phyloP scores from a whole-genome alignment of 2,888 invertebrate species.

The Drosophila neutralis region DNA sequence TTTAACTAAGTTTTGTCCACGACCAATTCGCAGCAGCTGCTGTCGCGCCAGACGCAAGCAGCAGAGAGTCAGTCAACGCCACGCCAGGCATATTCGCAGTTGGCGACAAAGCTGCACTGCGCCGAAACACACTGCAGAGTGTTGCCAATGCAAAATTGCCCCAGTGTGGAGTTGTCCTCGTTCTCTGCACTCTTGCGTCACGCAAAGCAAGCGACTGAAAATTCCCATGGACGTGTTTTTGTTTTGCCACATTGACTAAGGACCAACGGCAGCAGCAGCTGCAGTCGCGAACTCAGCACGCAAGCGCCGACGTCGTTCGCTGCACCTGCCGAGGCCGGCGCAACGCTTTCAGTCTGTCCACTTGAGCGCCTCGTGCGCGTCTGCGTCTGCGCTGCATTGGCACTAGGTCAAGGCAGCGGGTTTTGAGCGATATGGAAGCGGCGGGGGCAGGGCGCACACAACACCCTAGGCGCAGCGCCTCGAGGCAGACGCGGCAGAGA shows the following conservation, averaged over 20 bases:
- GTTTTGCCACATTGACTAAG: conserved; percentile 66
- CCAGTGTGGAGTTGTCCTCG: conserved; percentile 5
- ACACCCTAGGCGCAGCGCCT: conserved; percentile 38
- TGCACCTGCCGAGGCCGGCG: conserved; percentile 16
- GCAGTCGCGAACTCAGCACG: conserved; percentile 18
- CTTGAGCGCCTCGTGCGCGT: conserved; percentile 23
- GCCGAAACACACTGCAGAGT: conserved; percentile 23
- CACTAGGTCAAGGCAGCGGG: conserved; percentile 67
- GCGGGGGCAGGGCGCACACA: conserved; percentile 26
- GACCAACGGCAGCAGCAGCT: conserved; percentile 36
- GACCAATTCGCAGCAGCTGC: conserved; percentile 37
- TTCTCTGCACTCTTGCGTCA: conserved; percentile 17
- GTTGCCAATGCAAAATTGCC: conserved; percentile 9
- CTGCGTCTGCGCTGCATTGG: conserved; percentile 24
- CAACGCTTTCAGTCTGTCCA: conserved; percentile 5
- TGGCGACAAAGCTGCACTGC: conserved; percentile 14
- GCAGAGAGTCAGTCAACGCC: conserved; percentile 6
- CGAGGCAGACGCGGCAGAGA: conserved; percentile 5
- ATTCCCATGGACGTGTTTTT: conserved; percentile 41
- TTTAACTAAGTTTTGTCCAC: conserved; percentile 40
- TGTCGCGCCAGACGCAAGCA: conserved; percentile 37
- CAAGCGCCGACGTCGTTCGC: conserved; percentile 11
- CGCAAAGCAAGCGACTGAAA: conserved; percentile 48
- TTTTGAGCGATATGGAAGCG: conserved; percentile 36
- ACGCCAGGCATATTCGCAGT: conserved; percentile 14